phyloP scores from a whole-genome alignment of 2,888 invertebrate species.

The Formica aserva region DNA sequence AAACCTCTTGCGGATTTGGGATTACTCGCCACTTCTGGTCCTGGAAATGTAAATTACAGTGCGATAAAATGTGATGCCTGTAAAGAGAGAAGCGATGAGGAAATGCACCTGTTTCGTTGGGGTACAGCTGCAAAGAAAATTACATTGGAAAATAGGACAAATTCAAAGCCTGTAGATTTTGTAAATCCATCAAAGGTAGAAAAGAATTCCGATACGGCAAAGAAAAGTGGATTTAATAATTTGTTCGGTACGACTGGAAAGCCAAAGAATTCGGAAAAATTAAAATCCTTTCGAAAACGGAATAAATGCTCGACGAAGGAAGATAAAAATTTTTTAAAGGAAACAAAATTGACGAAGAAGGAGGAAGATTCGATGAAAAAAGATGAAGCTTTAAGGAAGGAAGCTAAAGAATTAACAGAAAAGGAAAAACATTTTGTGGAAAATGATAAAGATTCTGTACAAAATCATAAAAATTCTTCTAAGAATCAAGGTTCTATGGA shows the following conservation, averaged over 20 bases:
- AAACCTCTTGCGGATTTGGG: conserved; percentile 80
- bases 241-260: conserved; percentile 77
- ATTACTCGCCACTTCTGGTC: conserved; percentile 75
- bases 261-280: conserved; percentile 57
- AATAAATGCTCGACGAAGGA: neutral
- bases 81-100: conserved; percentile 70
- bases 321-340: neutral
- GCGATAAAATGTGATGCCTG: conserved; percentile 78
- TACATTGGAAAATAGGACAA: conserved; percentile 53
- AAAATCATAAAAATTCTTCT: neutral
- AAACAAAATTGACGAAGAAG: neutral
- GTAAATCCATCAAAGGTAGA: conserved; percentile 49
- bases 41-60: conserved; percentile 79
- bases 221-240: conserved; percentile 77
- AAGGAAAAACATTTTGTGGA: neutral
- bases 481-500: neutral
- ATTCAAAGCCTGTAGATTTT: conserved; percentile 13
- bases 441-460: conserved; percentile 1
- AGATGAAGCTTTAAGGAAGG: neutral
- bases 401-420: neutral
- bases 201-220: conserved; percentile 64
- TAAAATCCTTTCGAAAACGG: conserved; percentile 10
- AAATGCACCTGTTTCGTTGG: conserved; percentile 75
- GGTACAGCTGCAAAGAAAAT: conserved; percentile 57
- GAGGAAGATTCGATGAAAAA: neutral